Evolutionary conservation across 2,797 vertebrate species (phyloP), one percentile per base, ranked within the genome.

Genomic region (Hippocampus kuda): DNA sequence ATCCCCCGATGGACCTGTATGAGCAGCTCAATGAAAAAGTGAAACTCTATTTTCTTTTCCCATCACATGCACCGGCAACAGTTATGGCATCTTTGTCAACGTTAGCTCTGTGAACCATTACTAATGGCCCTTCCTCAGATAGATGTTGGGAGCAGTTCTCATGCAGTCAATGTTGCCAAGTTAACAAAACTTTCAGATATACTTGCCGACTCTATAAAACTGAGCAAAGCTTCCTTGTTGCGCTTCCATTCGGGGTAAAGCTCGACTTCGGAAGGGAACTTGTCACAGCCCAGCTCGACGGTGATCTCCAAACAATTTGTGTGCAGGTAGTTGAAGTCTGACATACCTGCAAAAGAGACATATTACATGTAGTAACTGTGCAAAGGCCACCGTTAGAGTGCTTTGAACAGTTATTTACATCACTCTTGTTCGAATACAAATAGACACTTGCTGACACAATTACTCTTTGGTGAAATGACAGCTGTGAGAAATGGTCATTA

Each of bases 271-370:
- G 93, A 83, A 1, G 97, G 97, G 81, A 95, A 99, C 81, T 99
- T 99, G 73, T 95, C 92, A 8, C 97, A 99, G 78, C 97, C 96
- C 15, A 99, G 92, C 83, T 99, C 97, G 88, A 99, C 90, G 0
- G 96, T 99, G 80, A 98, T 77, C 91, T 99, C 97, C 75, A 98
- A 91, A 79, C 97, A 99, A 80, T 98, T 99, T 68, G 93, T 97
- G 81, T 99, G 95, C 73, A 99, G 87, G 85, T 99, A 99, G 77
- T 96, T 98, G 84, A 99, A 99, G 86, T 99, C 97, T 5, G 95
- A 93, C 97, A 99, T 99, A 51, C 97, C 97, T 99, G 78, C 0
- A 69, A 65, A 16, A 1, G 53, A 63, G 11, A 61, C 15, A 68
- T 34, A n/a, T 16, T 30, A 2, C n/a, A 49, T 26, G 10, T 11